Percentiles rank a stretch among this genome's conserved stretches.
Evolutionary conservation across 1,140 invertebrate species (phyloP).

Genomic region (Protaetia brevitarsis): DNA sequence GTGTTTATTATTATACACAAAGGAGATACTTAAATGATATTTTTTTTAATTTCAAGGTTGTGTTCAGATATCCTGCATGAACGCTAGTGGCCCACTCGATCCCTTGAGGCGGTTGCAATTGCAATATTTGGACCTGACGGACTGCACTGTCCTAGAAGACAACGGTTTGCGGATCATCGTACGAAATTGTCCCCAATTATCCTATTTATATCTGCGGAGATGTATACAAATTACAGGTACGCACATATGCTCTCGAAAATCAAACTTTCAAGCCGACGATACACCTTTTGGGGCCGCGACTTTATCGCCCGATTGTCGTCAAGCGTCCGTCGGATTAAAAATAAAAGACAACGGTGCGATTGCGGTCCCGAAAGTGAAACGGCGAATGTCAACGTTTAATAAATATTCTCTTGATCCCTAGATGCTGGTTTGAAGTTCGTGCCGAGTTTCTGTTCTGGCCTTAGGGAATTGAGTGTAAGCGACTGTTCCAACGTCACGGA

Average conservation of each 20-base stretch:
- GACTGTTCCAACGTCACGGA: slow-evolving; percentile 88
- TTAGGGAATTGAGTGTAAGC: slow-evolving; percentile 84
- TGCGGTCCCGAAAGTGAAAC: not conserved
- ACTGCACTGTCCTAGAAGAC: slow-evolving; percentile 80
- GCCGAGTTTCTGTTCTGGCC: slow-evolving; percentile 77
- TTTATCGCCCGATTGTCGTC: too few relatives aligned
- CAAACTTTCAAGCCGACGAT: not conserved
- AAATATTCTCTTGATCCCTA: slow-evolving; percentile 45
- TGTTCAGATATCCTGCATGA: slow-evolving; percentile 66
- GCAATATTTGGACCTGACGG: slow-evolving; percentile 79
- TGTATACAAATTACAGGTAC: slow-evolving; percentile 80
- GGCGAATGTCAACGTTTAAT: not conserved
- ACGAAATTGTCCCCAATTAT: slow-evolving; percentile 80
- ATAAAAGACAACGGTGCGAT: too few relatives aligned
- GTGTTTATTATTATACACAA: slow-evolving; percentile 30
- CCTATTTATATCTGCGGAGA: slow-evolving; percentile 83
- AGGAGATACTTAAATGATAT: too few relatives aligned
- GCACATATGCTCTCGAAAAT: not conserved
- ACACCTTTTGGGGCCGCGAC: not conserved
- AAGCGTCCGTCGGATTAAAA: too few relatives aligned
- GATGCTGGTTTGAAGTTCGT: slow-evolving; percentile 76
- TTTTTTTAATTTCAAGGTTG: slow-evolving; percentile 57
- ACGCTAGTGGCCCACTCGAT: slow-evolving; percentile 61
- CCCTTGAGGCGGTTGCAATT: slow-evolving; percentile 60
- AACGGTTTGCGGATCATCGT: slow-evolving; percentile 77